Conservation (phyloP, 2,888 invertebrate genomes). For the Furcula furcula region DNA sequence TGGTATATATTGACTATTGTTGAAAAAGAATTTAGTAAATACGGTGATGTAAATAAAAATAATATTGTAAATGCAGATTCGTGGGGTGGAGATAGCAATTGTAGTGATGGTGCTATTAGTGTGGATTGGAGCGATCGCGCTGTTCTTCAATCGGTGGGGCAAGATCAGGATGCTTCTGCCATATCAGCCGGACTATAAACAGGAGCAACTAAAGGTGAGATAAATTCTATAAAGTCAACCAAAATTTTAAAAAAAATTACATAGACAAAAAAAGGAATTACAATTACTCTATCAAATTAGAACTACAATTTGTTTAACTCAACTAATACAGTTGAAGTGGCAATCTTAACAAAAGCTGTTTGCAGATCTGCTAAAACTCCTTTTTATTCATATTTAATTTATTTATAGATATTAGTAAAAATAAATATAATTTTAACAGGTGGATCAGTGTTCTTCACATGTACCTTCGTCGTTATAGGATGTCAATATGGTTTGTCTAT, state of each 20-base stretch:
- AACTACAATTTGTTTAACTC: too few relatives aligned
- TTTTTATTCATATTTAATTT: too few relatives aligned
- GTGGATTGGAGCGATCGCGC: slow-evolving; percentile 92
- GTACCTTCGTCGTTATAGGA: slow-evolving; percentile 60
- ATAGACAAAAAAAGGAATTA: too few relatives aligned
- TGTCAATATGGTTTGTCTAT: slow-evolving; percentile 58
- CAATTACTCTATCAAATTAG: too few relatives aligned
- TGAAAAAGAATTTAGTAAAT: too few relatives aligned
- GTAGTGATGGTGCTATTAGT: slow-evolving; percentile 90
- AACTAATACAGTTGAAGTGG: too few relatives aligned
- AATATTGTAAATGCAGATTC: slow-evolving; percentile 81
- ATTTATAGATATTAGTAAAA: not conserved
- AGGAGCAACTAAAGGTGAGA: slow-evolving; percentile 88
- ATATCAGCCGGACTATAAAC: slow-evolving; percentile 95
- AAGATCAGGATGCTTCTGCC: slow-evolving; percentile 95
- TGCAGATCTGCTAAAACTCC: too few relatives aligned
- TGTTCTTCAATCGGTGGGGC: slow-evolving; percentile 95
- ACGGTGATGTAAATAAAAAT: not conserved
- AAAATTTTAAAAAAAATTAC: too few relatives aligned
- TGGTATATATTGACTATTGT: too few relatives aligned
- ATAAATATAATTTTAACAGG: slow-evolving; percentile 55
- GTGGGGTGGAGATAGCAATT: slow-evolving; percentile 95
- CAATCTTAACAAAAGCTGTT: too few relatives aligned
- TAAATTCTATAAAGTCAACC: too few relatives aligned
- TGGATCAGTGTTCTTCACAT: slow-evolving; percentile 58